These are phyloP conservation scores for Plusia festucae DNA, from an alignment of 2,888 invertebrate genomes.

Conservation along the genomic window DNA sequence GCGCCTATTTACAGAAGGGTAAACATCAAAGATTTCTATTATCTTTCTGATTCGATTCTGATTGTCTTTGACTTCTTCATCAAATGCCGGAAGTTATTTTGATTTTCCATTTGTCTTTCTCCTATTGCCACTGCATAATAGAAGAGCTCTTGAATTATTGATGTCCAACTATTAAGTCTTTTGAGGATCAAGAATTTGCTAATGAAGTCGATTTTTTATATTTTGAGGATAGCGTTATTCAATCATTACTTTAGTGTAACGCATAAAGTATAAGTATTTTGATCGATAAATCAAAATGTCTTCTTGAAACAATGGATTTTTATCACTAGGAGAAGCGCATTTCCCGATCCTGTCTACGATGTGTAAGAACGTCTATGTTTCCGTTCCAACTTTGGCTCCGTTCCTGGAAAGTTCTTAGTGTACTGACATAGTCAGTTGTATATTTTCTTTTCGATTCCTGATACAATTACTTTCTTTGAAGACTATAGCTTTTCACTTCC, in stretches of 20 bases:
- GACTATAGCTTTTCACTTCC: background rate
- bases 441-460: slow-evolving; percentile 4
- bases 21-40: background rate
- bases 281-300: too few species aligned
- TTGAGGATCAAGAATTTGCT: too few species aligned
- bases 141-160: too few species aligned
- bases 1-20: background rate
- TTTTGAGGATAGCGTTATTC: too few species aligned
- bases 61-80: background rate
- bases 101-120: background rate
- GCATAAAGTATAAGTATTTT: too few species aligned
- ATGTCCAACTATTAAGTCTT: too few species aligned
- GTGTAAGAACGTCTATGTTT: background rate
- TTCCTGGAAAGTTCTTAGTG: background rate
- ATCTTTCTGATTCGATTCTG: background rate
- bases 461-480: background rate
- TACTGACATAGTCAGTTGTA: background rate
- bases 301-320: background rate
- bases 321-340: background rate
- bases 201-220: too few species aligned
- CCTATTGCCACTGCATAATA: too few species aligned
- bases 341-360: background rate
- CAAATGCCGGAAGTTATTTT: background rate
- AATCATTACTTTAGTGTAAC: too few species aligned
- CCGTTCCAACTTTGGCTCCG: background rate